phyloP scores from a whole-genome alignment of 2,113 vertebrate genomes.

The Sander lucioperca region DNA sequence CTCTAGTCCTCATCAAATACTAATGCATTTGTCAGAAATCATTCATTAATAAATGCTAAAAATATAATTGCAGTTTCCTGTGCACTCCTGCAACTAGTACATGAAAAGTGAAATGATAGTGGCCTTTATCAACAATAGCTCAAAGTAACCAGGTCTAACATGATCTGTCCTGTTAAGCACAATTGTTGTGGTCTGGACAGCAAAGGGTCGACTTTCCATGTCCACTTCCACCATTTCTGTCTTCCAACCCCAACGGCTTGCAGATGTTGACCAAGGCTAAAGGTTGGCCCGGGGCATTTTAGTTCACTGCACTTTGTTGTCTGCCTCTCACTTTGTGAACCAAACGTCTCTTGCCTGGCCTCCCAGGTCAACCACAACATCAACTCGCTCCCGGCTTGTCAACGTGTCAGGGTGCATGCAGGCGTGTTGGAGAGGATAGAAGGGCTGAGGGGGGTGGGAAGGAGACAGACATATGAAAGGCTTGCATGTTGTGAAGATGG shows the following conservation, averaged over 20 bases:
- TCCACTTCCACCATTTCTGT: slow-evolving; percentile 41
- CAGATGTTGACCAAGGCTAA: slow-evolving; percentile 66
- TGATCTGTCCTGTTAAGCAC: slow-evolving; percentile 14
- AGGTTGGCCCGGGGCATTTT: slow-evolving; percentile 59
- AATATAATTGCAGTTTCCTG: not conserved
- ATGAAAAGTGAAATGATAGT: not conserved
- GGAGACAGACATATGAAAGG: slow-evolving; percentile 71
- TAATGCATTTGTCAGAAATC: not conserved
- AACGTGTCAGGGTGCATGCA: slow-evolving; percentile 76
- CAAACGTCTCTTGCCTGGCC: slow-evolving; percentile 63
- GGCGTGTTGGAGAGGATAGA: slow-evolving; percentile 64
- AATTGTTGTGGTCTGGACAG: slow-evolving; percentile 35
- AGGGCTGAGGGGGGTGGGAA: slow-evolving; percentile 18
- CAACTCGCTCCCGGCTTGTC: slow-evolving; percentile 75
- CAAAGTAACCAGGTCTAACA: not conserved
- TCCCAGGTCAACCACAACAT: slow-evolving; percentile 75
- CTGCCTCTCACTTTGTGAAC: slow-evolving; percentile 68
- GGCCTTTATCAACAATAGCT: not conserved
- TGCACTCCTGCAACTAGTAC: not conserved
- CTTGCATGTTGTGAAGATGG: slow-evolving; percentile 64
- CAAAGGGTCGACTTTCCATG: slow-evolving; percentile 31
- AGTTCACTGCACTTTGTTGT: slow-evolving; percentile 72
- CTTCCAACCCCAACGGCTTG: slow-evolving; percentile 41
- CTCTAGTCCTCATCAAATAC: not conserved
- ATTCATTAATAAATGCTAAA: not conserved